Evolutionary conservation across 2,797 vertebrate genomes (phyloP).

Genomic region (Tenualosa ilisha): DNA sequence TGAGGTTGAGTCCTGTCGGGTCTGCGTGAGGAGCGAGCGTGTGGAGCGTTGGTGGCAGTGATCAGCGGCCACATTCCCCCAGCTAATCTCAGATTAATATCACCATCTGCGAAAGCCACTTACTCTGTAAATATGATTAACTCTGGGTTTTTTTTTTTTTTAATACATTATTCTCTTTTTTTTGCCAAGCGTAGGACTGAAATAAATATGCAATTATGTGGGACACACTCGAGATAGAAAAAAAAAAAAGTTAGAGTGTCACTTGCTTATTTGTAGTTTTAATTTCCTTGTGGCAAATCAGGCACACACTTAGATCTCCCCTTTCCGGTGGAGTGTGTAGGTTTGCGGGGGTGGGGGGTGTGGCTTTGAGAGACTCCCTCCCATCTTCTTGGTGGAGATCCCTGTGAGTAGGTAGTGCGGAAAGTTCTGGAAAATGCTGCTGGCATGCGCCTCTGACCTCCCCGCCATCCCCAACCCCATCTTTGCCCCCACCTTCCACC

Average conservation of each 20-base stretch:
- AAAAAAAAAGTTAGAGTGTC: neutral
- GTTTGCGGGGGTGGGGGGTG: neutral
- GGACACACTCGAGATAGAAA: neutral
- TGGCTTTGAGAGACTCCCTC: neutral
- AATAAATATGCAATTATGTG: slow-evolving; percentile 14
- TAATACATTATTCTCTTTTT: neutral
- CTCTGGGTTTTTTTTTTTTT: neutral
- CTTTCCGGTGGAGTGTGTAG: neutral
- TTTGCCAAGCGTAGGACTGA: neutral
- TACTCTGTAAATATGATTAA: slow-evolving; percentile 36
- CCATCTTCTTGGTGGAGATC: neutral
- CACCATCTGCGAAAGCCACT: slow-evolving; percentile 36
- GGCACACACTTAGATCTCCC: neutral
- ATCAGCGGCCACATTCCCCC: slow-evolving; percentile 31
- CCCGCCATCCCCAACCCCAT: neutral
- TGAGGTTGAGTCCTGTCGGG: neutral
- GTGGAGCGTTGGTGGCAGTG: neutral
- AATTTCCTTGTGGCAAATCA: neutral
- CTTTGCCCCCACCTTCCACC: neutral
- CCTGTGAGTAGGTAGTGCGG: neutral
- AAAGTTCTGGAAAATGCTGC: neutral
- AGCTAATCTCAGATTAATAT: slow-evolving; percentile 42
- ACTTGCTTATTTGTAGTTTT: neutral
- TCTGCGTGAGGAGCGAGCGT: neutral
- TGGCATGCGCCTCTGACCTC: neutral